Percentiles rank a stretch among this genome's conserved stretches.
These are phyloP conservation scores for Halichondria panicea DNA, from an alignment of 37 sponge, comb jelly and placozoan species.

Conservation along the genomic window DNA sequence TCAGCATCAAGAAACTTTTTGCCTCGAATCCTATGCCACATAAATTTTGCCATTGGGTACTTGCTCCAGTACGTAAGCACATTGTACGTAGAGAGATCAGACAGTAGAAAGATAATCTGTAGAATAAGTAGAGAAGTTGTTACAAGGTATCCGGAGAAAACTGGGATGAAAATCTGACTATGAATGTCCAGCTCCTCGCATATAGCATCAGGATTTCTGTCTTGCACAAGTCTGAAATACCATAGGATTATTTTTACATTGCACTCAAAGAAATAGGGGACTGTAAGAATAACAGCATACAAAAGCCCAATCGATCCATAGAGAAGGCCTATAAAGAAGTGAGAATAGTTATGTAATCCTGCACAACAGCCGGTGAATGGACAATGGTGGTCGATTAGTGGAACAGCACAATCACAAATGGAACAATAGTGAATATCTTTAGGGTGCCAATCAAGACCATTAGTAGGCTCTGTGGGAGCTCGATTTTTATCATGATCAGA, in stretches of 20 bases:
- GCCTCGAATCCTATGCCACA: slow-evolving; percentile 32
- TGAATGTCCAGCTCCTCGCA: slow-evolving; percentile 35
- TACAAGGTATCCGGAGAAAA: slow-evolving; percentile 20
- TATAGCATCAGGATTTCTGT: neutral
- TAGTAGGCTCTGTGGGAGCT: neutral
- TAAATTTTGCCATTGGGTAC: slow-evolving; percentile 33
- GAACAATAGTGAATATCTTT: slow-evolving; percentile 24
- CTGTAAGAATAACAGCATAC: slow-evolving; percentile 46
- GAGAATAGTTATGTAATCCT: slow-evolving; percentile 53
- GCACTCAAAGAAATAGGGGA: slow-evolving; percentile 45
- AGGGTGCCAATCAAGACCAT: slow-evolving; percentile 40
- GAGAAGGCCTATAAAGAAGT: slow-evolving; percentile 44
- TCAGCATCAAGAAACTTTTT: slow-evolving; percentile 32
- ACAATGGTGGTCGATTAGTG: slow-evolving; percentile 72
- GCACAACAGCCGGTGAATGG: slow-evolving; percentile 72
- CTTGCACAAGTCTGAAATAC: slow-evolving; percentile 6
- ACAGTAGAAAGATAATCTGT: slow-evolving; percentile 13
- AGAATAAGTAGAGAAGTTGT: slow-evolving; percentile 14
- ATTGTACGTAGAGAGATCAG: slow-evolving; percentile 43
- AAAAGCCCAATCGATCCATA: slow-evolving; percentile 44
- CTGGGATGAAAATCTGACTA: slow-evolving; percentile 39
- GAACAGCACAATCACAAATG: slow-evolving; percentile 20
- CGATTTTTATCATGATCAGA: too few species aligned
- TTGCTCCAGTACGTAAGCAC: slow-evolving; percentile 7
- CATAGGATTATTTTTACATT: slow-evolving; percentile 15